Evolutionary conservation across 2,797 vertebrate genomes (phyloP), one percentile per base, ranked within the genome.

Genomic region (Nannoperca obscura): DNA sequence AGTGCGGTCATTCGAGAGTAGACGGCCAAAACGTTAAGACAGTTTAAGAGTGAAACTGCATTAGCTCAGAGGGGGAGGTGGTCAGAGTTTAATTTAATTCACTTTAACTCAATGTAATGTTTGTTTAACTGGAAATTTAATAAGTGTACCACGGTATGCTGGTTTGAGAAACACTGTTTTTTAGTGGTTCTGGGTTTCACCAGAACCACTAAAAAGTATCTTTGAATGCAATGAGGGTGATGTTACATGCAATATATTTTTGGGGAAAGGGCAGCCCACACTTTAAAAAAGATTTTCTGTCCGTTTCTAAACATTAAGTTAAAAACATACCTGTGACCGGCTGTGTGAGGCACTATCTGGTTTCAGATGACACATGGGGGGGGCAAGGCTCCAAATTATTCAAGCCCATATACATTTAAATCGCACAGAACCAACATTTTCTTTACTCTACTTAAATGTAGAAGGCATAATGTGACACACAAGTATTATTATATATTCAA

Each of bases 71-170:
- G 68, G 64, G 68, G 84, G 82, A 80, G 87, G 84, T 82, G 84
- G 82, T 91, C 87, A 75, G 77, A 65, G 80, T 82, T 85, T 89
- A 90, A 89, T 79, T 86, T 75, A 91, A 92, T 91, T 93, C 72
- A 80, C 77, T 87, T 87, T 85, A 82, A 89, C 79, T 90, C 74
- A 82, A 75, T 84, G 64, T 76, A 80, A 87, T 83, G 81, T 87
- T 91, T 90, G 81, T 91, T 90, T 88, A 84, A 82, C 76, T 82
- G 76, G 71, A 84, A 89, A 92, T 87, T 38, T 78, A 89, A 90
- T 87, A 86, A 86, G 83, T 64, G 83, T 86, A 84, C 78, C 75
- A 67, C 15, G 69, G 71, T 83, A 61, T 69, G 63, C 63, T 80
- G 77, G 68, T 84, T 81, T 78, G 53, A 89, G 78, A 88, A 84